A percentile compares a stretch with the other conserved stretches of the same genome.
Conservation (phyloP, 1,140 invertebrate species). For the Trachymyrmex cornetzi region DNA sequence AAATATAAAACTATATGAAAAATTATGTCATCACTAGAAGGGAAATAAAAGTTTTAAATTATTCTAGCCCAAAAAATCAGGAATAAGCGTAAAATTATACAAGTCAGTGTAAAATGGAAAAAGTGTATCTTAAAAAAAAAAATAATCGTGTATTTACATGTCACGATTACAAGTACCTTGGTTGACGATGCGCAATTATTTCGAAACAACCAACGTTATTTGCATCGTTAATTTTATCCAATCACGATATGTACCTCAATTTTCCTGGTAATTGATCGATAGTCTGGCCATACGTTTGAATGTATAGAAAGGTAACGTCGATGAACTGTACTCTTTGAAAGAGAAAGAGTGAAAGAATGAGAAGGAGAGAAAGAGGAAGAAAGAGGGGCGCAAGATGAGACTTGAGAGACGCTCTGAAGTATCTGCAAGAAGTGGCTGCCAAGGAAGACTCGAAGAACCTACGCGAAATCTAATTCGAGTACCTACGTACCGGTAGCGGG, state of each 20-base stretch:
- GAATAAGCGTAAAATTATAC: neutral
- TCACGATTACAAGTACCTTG: neutral
- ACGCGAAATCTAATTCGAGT: conserved; percentile 84
- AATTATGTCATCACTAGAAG: conserved; percentile 11
- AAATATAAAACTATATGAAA: conserved; percentile 10
- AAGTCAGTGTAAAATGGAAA: neutral
- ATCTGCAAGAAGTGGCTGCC: conserved; percentile 72
- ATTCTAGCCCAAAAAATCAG: neutral
- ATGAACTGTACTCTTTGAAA: neutral
- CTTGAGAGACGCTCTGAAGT: conserved; percentile 70
- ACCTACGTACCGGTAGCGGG: conserved; percentile 76
- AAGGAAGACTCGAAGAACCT: conserved; percentile 79
- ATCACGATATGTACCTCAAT: conserved; percentile 33
- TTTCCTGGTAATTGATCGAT: conserved; percentile 49
- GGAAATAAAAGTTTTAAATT: conserved; percentile 16
- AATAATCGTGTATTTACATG: neutral
- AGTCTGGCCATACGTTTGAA: conserved; percentile 35
- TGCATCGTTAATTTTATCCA: conserved; percentile 50
- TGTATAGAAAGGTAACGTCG: conserved; percentile 47
- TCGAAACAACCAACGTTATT: conserved; percentile 3
- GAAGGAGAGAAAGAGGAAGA: neutral
- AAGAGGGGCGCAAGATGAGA: conserved; percentile 33
- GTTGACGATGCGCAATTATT: conserved; percentile 38
- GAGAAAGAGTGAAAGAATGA: conserved; percentile 11
- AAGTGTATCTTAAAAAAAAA: neutral